phyloP scores from a whole-genome alignment of 2,797 vertebrate genomes.

The Cuniculus paca region DNA sequence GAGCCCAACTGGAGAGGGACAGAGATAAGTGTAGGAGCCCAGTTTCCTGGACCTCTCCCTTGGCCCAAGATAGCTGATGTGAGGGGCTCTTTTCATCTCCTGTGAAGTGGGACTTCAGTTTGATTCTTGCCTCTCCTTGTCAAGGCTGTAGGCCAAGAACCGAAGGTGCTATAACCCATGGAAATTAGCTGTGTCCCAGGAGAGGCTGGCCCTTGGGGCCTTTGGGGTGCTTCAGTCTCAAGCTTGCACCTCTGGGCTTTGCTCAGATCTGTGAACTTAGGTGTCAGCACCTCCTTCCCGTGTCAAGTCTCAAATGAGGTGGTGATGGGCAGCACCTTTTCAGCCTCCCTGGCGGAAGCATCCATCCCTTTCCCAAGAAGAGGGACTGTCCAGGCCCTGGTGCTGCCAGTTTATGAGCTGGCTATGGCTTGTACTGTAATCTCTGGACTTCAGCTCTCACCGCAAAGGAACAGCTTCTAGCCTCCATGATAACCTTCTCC shows the following conservation, averaged over 20 bases:
- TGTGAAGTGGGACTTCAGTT: background rate
- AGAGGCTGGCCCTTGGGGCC: background rate
- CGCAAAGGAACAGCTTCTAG: constrained; percentile 61
- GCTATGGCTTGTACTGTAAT: background rate
- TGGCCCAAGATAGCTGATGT: background rate
- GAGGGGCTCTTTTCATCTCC: background rate
- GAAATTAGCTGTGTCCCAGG: background rate
- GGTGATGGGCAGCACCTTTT: constrained; percentile 42
- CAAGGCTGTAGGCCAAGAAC: background rate
- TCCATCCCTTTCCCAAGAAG: constrained; percentile 45
- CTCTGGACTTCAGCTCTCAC: constrained; percentile 63
- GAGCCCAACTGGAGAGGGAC: background rate
- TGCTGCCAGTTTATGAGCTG: constrained; percentile 10
- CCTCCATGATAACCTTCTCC: constrained; percentile 49
- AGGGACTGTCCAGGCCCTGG: constrained; percentile 39
- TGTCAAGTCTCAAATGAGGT: constrained; percentile 65
- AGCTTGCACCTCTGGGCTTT: background rate
- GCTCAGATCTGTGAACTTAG: constrained; percentile 53
- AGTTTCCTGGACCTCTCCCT: background rate
- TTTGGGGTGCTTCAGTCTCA: background rate
- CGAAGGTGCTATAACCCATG: background rate
- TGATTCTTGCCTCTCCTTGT: background rate
- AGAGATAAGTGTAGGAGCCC: background rate
- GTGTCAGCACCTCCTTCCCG: constrained; percentile 10
- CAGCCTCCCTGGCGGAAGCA: constrained; percentile 41